A percentile compares a stretch with the other conserved stretches of the same genome.
Evolutionary conservation across 2,888 invertebrate genomes (phyloP).

Genomic region (Machimus rusticus): DNA sequence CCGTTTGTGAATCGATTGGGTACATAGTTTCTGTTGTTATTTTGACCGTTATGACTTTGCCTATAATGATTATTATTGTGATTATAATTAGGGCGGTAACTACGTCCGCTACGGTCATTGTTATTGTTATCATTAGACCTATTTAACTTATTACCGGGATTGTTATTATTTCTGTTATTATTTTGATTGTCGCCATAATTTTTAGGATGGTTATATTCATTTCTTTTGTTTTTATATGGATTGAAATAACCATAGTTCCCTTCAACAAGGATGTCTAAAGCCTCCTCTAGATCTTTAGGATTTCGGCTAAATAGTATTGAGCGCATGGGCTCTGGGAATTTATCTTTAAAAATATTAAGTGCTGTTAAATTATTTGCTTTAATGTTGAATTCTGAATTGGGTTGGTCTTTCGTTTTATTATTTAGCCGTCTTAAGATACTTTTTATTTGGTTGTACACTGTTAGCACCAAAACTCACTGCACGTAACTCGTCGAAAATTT

Average conservation of each 20-base stretch:
- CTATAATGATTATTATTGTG: background rate
- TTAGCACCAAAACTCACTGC: slow-evolving; percentile 19
- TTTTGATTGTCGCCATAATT: background rate
- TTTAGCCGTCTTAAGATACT: slow-evolving; percentile 28
- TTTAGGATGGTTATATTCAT: background rate
- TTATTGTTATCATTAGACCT: background rate
- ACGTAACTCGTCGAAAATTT: slow-evolving; percentile 34
- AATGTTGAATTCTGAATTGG: background rate
- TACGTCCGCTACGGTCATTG: too few relatives aligned
- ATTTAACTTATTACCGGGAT: background rate
- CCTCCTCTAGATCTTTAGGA: background rate
- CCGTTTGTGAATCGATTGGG: background rate
- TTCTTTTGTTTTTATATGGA: background rate
- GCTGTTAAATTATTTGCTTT: background rate
- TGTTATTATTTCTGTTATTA: background rate
- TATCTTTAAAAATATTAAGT: slow-evolving; percentile 16
- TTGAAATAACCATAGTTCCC: slow-evolving; percentile 29
- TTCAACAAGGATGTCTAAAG: background rate
- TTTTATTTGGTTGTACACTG: slow-evolving; percentile 28
- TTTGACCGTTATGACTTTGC: background rate
- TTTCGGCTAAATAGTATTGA: slow-evolving; percentile 26
- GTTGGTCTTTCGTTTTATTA: slow-evolving; percentile 36
- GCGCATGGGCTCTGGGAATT: slow-evolving; percentile 28
- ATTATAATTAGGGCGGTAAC: too few relatives aligned
- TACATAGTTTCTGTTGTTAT: background rate